Base-by-base conservation (phyloP, 2,113 vertebrate species). In the Indri indri region DNA sequence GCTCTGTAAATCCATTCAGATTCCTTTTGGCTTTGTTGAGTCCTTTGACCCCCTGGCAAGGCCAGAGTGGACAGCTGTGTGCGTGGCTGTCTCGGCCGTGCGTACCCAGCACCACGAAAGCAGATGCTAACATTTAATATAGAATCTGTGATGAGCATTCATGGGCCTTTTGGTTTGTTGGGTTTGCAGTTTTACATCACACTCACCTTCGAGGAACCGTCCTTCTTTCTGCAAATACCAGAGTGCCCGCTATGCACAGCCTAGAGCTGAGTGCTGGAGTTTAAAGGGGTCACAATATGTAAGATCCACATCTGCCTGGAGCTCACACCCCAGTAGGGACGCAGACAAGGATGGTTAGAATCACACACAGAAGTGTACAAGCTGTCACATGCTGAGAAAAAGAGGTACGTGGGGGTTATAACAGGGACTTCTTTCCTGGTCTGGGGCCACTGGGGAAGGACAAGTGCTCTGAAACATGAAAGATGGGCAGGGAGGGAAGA, bases 301-400 rank as follows among this genome's bases (percentile, higher is more conserved):
- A 2, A 3, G 22, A 34, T 18, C 17, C 85, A n/a, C 3, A 14
- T 54, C 57, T 20, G 14, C n/a, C 76, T 37, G 57, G 32, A 63
- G n/a, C 25, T 20, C 37, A 23, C 27, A 23, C 6, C 54, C 30
- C 70, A 2, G 10, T 18, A 27, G 10, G 52, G 23, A 50, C 68
- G 17, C 54, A 66, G 42, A 52, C 8, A 5, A 1, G 34, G 3
- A n/a, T 1, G 4, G 11, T 37, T 5, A 88, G 45, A 90, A 37
- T 63, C 23, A 66, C 70, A 59, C 9, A 18, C 0, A 32, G 47
- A 68, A 23, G 3, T 6, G 5, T 0, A 0, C 3, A 57, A 16
- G 68, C 4, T 1, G 27, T 32, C 27, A 0, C 0, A 40, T 8
- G 4, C 63, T 12, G 0, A 1, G 47, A 30, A 0, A 5, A 23